Conservation (phyloP, 2,888 invertebrate species). For the Escarpia spicata region DNA sequence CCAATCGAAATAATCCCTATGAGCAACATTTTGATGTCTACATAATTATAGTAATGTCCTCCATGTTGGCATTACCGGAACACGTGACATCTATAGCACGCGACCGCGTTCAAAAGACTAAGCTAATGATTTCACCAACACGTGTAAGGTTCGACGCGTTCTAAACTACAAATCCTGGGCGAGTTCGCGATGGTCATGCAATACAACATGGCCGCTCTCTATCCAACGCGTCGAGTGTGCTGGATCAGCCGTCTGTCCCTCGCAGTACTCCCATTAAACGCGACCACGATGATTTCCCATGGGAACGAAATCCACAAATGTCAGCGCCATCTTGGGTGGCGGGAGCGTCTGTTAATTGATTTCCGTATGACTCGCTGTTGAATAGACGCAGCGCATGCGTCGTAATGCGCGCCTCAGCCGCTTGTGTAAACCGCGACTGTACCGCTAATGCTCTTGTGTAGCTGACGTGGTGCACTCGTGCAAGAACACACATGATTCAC, state of each 20-base stretch:
- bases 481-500: background rate
- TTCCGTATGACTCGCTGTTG: background rate
- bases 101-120: no score
- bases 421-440: background rate
- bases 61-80: no score
- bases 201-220: background rate
- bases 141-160: no score
- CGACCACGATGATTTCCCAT: background rate
- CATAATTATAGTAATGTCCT: no score
- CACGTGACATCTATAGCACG: no score
- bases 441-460: background rate
- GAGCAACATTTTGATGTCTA: no score
- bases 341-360: conserved; percentile 5
- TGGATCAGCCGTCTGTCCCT: background rate
- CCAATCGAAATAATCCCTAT: no score
- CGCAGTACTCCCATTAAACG: background rate
- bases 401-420: background rate
- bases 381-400: background rate
- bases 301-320: conserved; percentile 3
- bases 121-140: no score
- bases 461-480: background rate
- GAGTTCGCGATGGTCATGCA: background rate
- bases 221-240: background rate
- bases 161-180: no score
- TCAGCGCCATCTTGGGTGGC: background rate